These are phyloP conservation scores for Lycia hirtaria DNA, from an alignment of 2,888 invertebrate genomes.

Conservation along the genomic window DNA sequence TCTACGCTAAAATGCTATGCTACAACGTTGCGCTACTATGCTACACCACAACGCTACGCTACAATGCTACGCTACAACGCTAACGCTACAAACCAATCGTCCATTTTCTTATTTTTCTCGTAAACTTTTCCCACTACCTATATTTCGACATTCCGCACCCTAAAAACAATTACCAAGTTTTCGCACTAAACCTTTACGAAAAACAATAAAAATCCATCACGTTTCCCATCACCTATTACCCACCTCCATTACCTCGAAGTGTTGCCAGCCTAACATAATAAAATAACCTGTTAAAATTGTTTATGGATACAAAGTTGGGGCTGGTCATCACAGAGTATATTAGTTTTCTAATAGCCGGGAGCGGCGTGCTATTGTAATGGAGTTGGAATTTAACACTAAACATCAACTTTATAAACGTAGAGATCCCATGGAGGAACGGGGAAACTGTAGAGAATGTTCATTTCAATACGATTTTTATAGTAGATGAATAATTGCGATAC, in stretches of 20 bases:
- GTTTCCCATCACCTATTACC: constrained; percentile 24
- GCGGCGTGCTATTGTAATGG: constrained; percentile 49
- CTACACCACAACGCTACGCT: too few relatives aligned
- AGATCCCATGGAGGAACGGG: constrained; percentile 35
- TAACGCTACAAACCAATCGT: too few relatives aligned
- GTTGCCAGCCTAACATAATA: constrained; percentile 26
- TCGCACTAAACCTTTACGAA: constrained; percentile 4
- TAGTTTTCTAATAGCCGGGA: constrained; percentile 48
- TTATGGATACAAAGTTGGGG: constrained; percentile 26
- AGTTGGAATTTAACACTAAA: constrained; percentile 57
- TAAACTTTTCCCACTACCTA: background rate
- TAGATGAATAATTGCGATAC: too few relatives aligned
- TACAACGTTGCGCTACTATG: too few relatives aligned
- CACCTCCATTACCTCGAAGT: constrained; percentile 22
- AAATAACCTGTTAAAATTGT: constrained; percentile 30
- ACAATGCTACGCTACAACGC: too few relatives aligned
- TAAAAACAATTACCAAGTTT: constrained; percentile 12
- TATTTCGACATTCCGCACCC: background rate
- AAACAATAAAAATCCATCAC: constrained; percentile 26
- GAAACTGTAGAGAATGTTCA: constrained; percentile 13
- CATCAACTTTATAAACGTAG: constrained; percentile 52
- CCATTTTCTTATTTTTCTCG: background rate
- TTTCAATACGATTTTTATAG: background rate
- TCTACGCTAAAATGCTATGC: too few relatives aligned
- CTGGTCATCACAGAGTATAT: constrained; percentile 45